Conservation (phyloP, 2,888 invertebrate genomes). For the Hermaeophaga mercurialis region DNA sequence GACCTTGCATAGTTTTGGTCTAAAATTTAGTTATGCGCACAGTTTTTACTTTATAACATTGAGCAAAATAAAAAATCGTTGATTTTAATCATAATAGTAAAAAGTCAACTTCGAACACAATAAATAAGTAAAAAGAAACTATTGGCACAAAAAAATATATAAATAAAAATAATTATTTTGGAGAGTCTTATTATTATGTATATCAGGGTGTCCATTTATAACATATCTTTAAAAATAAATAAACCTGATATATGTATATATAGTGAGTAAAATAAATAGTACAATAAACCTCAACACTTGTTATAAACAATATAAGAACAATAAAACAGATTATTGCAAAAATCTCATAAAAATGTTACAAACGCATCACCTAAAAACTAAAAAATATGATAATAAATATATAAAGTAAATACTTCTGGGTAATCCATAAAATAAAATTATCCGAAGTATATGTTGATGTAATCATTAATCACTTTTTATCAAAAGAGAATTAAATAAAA, state of each 20-base stretch:
- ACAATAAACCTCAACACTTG: constrained; percentile 5
- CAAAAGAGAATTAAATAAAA: no score
- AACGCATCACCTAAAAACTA: not conserved
- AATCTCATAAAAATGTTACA: constrained; percentile 8
- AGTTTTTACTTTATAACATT: no score
- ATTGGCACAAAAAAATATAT: not conserved
- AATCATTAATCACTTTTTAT: no score
- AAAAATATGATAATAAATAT: no score
- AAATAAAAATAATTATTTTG: not conserved
- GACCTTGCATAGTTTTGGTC: not conserved
- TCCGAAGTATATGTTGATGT: no score
- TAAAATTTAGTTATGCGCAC: not conserved
- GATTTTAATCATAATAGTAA: not conserved
- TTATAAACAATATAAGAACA: constrained; percentile 17
- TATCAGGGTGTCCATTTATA: not conserved
- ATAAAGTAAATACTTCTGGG: no score
- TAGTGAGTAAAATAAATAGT: constrained; percentile 6
- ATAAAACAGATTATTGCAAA: not conserved
- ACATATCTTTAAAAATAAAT: not conserved
- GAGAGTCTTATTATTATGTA: not conserved
- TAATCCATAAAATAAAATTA: no score
- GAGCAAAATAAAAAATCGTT: not conserved
- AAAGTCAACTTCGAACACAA: not conserved
- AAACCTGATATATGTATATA: not conserved
- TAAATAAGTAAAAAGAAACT: not conserved